Percentiles rank a stretch among this genome's conserved stretches.
Evolutionary conservation across 2,797 vertebrate genomes (phyloP).

Genomic region (Lophius americanus): DNA sequence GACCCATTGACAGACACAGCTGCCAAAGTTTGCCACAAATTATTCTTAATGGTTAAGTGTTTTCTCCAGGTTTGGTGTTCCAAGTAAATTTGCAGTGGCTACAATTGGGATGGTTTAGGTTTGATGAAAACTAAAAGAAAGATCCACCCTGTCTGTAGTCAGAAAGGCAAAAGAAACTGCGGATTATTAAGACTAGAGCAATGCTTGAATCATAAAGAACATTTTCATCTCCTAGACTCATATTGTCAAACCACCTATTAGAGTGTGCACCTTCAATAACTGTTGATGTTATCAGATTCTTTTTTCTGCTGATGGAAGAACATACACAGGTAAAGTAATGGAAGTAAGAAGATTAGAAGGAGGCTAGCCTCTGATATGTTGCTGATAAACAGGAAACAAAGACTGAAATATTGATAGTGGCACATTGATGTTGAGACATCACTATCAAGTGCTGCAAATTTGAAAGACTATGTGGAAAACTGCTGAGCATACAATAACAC

Average conservation of each 20-base stretch:
- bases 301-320: not conserved
- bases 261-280: not conserved
- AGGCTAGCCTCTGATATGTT: slow-evolving; percentile 43
- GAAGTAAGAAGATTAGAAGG: slow-evolving; percentile 23
- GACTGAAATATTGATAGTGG: slow-evolving; percentile 66
- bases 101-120: slow-evolving; percentile 5
- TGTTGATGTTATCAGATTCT: not conserved
- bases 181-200: not conserved
- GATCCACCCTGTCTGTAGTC: not conserved
- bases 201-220: not conserved
- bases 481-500: slow-evolving; percentile 65
- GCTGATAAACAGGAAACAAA: slow-evolving; percentile 31
- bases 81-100: slow-evolving; percentile 10
- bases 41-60: slow-evolving; percentile 33
- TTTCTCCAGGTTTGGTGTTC: slow-evolving; percentile 27
- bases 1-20: slow-evolving; percentile 43
- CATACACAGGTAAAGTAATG: not conserved
- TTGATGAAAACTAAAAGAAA: slow-evolving; percentile 7
- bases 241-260: slow-evolving; percentile 6
- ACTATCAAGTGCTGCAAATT: slow-evolving; percentile 59
- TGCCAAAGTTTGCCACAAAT: slow-evolving; percentile 51
- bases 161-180: slow-evolving; percentile 6
- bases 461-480: slow-evolving; percentile 64
- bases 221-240: slow-evolving; percentile 12
- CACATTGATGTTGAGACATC: slow-evolving; percentile 76